A percentile compares a stretch with the other conserved stretches of the same genome.
phyloP scores from a whole-genome alignment of 2,797 vertebrate species.

The Orestias chungarensis region DNA sequence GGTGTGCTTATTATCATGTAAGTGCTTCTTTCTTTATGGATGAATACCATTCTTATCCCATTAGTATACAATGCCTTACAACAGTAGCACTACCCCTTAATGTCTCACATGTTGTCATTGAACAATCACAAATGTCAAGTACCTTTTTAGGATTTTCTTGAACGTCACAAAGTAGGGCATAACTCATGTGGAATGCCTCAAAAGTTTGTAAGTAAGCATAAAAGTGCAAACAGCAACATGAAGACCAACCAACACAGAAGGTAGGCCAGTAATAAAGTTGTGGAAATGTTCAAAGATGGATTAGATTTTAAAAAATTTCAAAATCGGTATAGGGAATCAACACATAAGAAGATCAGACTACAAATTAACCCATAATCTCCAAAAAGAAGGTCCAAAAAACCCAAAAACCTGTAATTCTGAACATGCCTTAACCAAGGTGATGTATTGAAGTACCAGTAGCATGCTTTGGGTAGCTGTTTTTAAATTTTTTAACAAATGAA shows the following conservation, averaged over 20 bases:
- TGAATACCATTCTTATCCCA: conserved; percentile 9
- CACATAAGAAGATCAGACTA: no score
- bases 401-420: no score
- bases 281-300: not conserved
- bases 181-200: not conserved
- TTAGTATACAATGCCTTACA: conserved; percentile 9
- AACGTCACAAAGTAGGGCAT: not conserved
- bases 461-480: not conserved
- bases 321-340: no score
- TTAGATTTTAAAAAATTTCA: not conserved
- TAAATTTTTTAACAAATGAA: not conserved
- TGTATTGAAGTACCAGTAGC: not conserved
- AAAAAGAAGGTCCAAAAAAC: no score
- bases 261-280: not conserved
- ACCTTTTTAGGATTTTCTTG: not conserved
- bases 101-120: not conserved
- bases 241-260: not conserved
- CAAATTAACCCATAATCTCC: no score
- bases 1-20: conserved; percentile 39
- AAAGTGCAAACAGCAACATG: not conserved
- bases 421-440: not conserved
- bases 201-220: not conserved
- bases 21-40: conserved; percentile 31
- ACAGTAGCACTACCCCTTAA: conserved; percentile 6
- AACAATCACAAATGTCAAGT: conserved; percentile 1